Percentiles rank a stretch among this genome's conserved stretches.
phyloP scores from a whole-genome alignment of 2,888 invertebrate species.

The Parnassius mnemosyne region DNA sequence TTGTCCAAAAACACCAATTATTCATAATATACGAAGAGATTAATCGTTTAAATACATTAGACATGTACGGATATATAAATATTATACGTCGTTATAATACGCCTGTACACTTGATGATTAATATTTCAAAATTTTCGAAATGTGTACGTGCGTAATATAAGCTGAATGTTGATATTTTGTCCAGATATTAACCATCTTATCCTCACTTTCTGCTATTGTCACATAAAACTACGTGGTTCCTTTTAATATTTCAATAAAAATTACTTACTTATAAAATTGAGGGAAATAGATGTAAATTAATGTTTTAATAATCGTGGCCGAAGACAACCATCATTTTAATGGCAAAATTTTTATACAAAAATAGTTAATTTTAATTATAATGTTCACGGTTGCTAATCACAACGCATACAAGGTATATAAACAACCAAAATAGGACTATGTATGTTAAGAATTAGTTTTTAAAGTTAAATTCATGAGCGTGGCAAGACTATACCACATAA shows the following conservation, averaged over 20 bases:
- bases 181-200: slow-evolving; percentile 11
- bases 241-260: no score
- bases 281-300: background rate
- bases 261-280: background rate
- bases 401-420: slow-evolving; percentile 1
- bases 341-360: background rate
- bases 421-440: background rate
- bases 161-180: background rate
- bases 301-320: background rate
- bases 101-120: background rate
- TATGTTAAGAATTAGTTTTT: background rate
- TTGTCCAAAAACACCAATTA: background rate
- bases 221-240: background rate
- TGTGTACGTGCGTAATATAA: background rate
- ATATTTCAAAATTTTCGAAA: background rate
- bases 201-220: slow-evolving; percentile 6
- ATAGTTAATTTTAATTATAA: background rate
- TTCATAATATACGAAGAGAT: background rate
- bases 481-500: background rate
- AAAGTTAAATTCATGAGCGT: background rate
- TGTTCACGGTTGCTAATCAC: background rate
- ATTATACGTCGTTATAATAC: background rate
- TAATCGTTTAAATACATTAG: slow-evolving; percentile 5
- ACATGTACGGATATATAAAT: slow-evolving; percentile 2
- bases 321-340: background rate